Base-by-base conservation (phyloP, 2,888 invertebrate species). In the Ametastegia equiseti region DNA sequence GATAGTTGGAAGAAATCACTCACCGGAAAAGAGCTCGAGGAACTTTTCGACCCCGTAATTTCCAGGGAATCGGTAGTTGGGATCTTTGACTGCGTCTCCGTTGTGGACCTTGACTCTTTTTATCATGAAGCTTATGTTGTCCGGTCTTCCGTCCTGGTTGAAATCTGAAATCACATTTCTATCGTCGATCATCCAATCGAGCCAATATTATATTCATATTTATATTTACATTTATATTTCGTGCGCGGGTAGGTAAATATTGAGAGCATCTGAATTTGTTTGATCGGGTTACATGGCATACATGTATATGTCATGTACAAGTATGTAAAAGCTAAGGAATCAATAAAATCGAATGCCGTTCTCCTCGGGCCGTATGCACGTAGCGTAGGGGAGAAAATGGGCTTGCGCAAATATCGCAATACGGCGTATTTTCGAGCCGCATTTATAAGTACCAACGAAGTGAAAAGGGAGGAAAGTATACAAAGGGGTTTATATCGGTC, bases 21-120 rank as follows among this genome's bases (percentile, higher is more conserved):
- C 92, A 97, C 97, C 97, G 86, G 98, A 98, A 94, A 99, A 99
- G 84, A 99, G 94, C 93, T 99, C 99, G 84, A 99, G 94, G 93
- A 98, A 99, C 93, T 99, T 99, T 92, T 98, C 99, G 81, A 99
- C 99, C 67, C 99, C 99, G 91, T 99, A 98, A 92, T 98, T 98
- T 87, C 97, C 97, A 0, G 97, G 97, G 92, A 97, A 98, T 86
- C 98, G 95, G 92, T 98, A 98, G 73, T 95, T 94, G 9, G 97
- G 96, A 92, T 97, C 97, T 88, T 96, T 96, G 84, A 97, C 93
- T 79, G 98, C 96, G 88, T 97, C 96, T 88, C 94, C 93, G 81
- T 97, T 97, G 92, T 98, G 97, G 23, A 98, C 97, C 93, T 98
- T 98, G 88, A 98, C 97, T 88, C 98, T 94, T 93, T 98, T 98